Base-by-base conservation (phyloP, 2,888 invertebrate species). In the Lasioglossum leucozonium region DNA sequence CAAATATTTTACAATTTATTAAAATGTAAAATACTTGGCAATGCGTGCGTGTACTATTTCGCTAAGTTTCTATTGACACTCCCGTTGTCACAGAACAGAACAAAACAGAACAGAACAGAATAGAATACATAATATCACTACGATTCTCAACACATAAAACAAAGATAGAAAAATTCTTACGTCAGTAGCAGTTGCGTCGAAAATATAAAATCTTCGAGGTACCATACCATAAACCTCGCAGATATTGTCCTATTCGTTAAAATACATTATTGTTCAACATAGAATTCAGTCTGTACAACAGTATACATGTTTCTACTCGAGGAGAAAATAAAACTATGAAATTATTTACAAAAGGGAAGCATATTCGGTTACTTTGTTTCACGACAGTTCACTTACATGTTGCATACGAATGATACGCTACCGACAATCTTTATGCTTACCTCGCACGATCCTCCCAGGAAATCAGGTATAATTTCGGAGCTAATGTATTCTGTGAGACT, bases 371-470 rank as follows among this genome's bases (percentile, higher is more conserved):
- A 67, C 34, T 37, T 69, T 5, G 34, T 37, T 77, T 26, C 30
- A 47, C 16, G 34, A 55, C 11, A 22, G 34, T 67, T 13, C n/a
- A 11, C 44, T 76, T 16, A 10, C 37, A 47, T 47, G 40, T 30
- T 62, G 11, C 18, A 4, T 34, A 37, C 30, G 18, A 55, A n/a
- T n/a, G 40, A 58, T 42, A 74, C 6, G 10, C 18, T 47, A 40
- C 16, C 40, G 26, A 74, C 37, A 74, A 37, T 71, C 0, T 8
- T 44, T 62, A 34, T 72, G 26, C 77, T 95, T 95, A 98, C 98
- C 97, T 97, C 97, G 95, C 98, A 98, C 22, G 97, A 96, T 80
- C 98, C 98, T n/a, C 98, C 98, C 3, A 99, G 96, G 95, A 99
- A 99, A 95, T 99, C 98, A 0, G 99, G 99, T 84, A 99, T 97